phyloP scores from a whole-genome alignment of 2,113 vertebrate species.

The Elgaria multicarinata region DNA sequence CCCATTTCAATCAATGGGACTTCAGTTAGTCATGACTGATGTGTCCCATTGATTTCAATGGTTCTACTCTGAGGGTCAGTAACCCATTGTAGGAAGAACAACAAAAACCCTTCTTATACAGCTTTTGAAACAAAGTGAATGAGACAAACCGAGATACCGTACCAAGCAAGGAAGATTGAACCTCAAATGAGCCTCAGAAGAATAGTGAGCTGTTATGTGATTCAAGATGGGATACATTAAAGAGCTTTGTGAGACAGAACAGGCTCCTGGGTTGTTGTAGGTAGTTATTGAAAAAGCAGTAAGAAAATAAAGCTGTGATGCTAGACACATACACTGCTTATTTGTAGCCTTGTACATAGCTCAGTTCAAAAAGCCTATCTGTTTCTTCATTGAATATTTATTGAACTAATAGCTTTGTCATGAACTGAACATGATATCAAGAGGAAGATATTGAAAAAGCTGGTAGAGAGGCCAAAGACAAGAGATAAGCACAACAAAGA shows the following conservation, averaged over 20 bases:
- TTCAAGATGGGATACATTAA: not conserved
- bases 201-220: constrained; percentile 24
- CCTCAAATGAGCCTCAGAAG: not conserved
- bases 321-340: not conserved
- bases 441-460: not conserved
- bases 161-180: constrained; percentile 13
- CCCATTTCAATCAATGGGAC: not conserved
- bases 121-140: not conserved
- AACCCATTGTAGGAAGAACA: constrained; percentile 46
- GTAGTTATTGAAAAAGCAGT: not conserved
- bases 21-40: not conserved
- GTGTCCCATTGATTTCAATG: not conserved
- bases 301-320: not conserved
- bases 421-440: not conserved
- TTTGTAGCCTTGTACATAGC: not conserved
- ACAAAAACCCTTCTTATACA: constrained; percentile 38
- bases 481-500: not conserved
- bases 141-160: not conserved
- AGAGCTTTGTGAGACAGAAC: constrained; percentile 1
- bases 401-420: not conserved
- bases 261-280: not conserved
- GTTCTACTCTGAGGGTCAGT: too few relatives aligned
- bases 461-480: not conserved
- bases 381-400: not conserved
- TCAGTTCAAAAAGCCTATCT: not conserved